Evolutionary conservation across 2,113 vertebrate genomes (phyloP).

Genomic region (Syngnathoides biaculeatus): DNA sequence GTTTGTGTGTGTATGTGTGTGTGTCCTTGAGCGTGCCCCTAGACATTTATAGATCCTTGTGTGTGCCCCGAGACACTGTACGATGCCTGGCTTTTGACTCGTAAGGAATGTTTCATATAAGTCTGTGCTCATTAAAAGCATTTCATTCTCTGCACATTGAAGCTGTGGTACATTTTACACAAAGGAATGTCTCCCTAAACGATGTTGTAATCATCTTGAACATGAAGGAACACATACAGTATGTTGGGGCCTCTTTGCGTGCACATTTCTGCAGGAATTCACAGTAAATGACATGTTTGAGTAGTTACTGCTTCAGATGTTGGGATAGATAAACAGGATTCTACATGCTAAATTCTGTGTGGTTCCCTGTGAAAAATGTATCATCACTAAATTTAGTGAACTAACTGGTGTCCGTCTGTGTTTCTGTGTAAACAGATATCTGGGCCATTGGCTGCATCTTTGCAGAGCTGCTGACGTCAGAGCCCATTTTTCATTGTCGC

Average conservation of each 20-base stretch:
- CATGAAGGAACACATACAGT: not conserved
- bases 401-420: not conserved
- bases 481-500: conserved; percentile 97
- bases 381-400: not conserved
- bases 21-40: no score
- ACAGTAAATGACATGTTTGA: not conserved
- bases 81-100: no score
- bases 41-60: no score
- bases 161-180: not conserved
- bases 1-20: not conserved
- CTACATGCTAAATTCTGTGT: no score
- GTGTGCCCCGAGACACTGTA: no score
- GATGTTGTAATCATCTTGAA: not conserved
- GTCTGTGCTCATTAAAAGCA: no score
- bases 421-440: conserved; percentile 78
- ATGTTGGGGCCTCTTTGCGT: not conserved
- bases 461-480: conserved; percentile 94
- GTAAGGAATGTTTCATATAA: no score
- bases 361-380: not conserved
- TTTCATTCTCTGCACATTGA: no score
- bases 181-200: not conserved
- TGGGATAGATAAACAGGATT: no score
- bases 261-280: not conserved
- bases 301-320: no score
- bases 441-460: conserved; percentile 99